Percentiles rank a stretch among this genome's conserved stretches.
These are phyloP conservation scores for Ochotona princeps DNA, from an alignment of 2,113 vertebrate genomes.

Conservation along the genomic window DNA sequence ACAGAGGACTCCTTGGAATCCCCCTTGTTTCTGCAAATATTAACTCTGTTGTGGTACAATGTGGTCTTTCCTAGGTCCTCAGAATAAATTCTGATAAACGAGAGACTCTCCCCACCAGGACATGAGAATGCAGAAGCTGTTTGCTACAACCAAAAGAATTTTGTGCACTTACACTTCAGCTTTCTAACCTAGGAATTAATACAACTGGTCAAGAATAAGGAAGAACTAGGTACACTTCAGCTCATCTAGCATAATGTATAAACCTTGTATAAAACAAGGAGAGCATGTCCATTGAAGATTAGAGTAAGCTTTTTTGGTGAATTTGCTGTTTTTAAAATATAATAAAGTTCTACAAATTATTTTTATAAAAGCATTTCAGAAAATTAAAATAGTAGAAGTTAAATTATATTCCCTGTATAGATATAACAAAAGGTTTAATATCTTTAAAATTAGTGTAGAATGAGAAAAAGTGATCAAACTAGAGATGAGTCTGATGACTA, in stretches of 20 bases:
- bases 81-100: not conserved
- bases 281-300: not conserved
- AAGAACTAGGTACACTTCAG: not conserved
- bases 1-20: too few relatives aligned
- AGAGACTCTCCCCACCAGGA: too few relatives aligned
- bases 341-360: not conserved
- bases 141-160: not conserved
- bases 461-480: not conserved
- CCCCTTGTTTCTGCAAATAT: not conserved
- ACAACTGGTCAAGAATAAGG: not conserved
- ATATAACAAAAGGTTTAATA: not conserved
- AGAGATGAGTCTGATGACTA: not conserved
- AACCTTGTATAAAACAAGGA: fast-evolving
- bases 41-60: not conserved
- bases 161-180: not conserved
- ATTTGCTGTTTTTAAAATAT: not conserved
- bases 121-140: not conserved
- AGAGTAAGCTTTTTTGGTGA: not conserved
- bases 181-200: not conserved
- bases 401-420: not conserved
- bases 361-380: not conserved
- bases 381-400: not conserved
- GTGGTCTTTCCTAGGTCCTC: not conserved
- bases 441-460: not conserved
- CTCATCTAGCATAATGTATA: not conserved